Evolutionary conservation across 2,888 invertebrate genomes (phyloP).

Genomic region (Drosophila anomelani): DNA sequence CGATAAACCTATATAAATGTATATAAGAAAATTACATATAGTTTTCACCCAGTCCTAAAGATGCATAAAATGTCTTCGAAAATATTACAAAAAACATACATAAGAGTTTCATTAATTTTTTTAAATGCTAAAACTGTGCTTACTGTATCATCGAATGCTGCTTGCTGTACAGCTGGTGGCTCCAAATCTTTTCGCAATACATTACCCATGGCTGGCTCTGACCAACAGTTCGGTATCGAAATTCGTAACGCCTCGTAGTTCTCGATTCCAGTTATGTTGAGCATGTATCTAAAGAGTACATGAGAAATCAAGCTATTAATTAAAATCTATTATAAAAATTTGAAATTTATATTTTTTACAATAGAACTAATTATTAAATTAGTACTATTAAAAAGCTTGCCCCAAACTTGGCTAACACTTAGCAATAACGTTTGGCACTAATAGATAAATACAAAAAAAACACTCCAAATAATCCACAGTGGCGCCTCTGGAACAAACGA

Average conservation of each 20-base stretch:
- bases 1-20: conserved; percentile 86
- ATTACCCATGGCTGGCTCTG: conserved; percentile 88
- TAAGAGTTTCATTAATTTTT: not conserved
- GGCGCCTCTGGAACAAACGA: too few relatives aligned
- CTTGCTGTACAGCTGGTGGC: conserved; percentile 93
- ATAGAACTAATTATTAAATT: too few relatives aligned
- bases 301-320: not conserved
- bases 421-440: too few relatives aligned
- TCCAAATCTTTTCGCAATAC: conserved; percentile 88
- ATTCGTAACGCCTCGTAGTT: conserved; percentile 90
- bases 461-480: too few relatives aligned
- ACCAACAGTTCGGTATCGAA: conserved; percentile 90
- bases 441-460: too few relatives aligned
- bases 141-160: conserved; percentile 92
- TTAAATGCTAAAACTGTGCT: conserved; percentile 52
- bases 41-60: not conserved
- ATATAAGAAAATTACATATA: conserved; percentile 3
- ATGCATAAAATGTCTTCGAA: conserved; percentile 61
- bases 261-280: conserved; percentile 92
- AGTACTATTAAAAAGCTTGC: too few relatives aligned
- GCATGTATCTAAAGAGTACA: conserved; percentile 85
- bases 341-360: not conserved
- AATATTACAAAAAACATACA: not conserved
- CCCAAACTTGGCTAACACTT: too few relatives aligned
- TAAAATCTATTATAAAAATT: not conserved